Conservation (phyloP, 1,140 invertebrate genomes). For the Rhynchophorus ferrugineus region DNA sequence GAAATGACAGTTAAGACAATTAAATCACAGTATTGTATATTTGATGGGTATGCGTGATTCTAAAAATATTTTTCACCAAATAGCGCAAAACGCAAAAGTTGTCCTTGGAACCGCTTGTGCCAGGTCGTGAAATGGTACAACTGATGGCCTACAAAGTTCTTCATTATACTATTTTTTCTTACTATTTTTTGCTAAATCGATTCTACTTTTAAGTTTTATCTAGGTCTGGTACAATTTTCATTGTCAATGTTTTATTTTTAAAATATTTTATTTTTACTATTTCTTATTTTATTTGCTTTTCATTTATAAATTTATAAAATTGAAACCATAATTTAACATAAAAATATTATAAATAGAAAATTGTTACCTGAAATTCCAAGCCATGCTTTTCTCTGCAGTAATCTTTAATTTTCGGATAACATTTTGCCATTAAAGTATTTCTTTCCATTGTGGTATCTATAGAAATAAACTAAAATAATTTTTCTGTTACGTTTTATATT, state of each 20-base stretch:
- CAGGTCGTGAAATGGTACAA: constrained; percentile 3
- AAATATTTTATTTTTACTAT: too few species aligned
- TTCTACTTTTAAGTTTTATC: background rate
- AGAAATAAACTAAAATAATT: constrained; percentile 26
- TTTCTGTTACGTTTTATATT: background rate
- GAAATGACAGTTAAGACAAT: too few species aligned
- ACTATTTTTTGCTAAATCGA: background rate
- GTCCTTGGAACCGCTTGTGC: constrained; percentile 16
- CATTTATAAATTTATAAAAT: background rate
- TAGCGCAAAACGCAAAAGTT: constrained; percentile 1
- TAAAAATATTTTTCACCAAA: too few species aligned
- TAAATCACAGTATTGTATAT: too few species aligned
- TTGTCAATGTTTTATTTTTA: background rate
- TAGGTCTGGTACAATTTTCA: background rate
- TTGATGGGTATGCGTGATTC: too few species aligned
- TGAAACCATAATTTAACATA: background rate
- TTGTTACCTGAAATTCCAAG: constrained; percentile 89
- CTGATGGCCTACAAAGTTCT: constrained; percentile 15
- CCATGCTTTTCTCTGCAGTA: constrained; percentile 96
- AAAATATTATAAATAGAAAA: background rate
- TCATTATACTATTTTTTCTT: constrained; percentile 1
- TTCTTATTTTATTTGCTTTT: background rate
- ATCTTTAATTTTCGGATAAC: constrained; percentile 94
- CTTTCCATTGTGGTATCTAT: constrained; percentile 96
- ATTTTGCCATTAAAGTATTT: constrained; percentile 97